phyloP scores from a whole-genome alignment of 1,140 invertebrate species.

The Drosophila auraria region DNA sequence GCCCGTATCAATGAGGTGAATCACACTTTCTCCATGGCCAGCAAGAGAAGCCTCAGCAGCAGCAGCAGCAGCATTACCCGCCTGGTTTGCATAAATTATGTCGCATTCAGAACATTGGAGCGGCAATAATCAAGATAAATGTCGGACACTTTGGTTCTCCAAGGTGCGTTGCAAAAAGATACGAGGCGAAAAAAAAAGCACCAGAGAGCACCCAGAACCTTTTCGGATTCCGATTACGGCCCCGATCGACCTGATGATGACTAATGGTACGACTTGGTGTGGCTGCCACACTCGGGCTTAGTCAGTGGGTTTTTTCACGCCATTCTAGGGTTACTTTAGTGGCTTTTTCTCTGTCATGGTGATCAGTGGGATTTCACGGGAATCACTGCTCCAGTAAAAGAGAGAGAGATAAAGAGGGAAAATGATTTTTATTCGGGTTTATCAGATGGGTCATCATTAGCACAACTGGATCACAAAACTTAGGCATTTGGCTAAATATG shows the following conservation, averaged over 20 bases:
- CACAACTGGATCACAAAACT: not conserved
- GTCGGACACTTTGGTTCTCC: slow-evolving; percentile 58
- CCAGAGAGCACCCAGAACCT: slow-evolving; percentile 28
- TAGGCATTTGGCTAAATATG: not conserved
- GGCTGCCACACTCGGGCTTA: slow-evolving; percentile 47
- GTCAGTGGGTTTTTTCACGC: slow-evolving; percentile 68
- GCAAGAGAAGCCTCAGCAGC: not conserved
- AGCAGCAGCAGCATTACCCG: slow-evolving; percentile 40
- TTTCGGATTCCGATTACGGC: slow-evolving; percentile 47
- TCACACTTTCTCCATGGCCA: slow-evolving; percentile 74
- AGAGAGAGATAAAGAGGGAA: not conserved
- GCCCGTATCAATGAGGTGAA: slow-evolving; percentile 67
- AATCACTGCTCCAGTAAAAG: slow-evolving; percentile 24
- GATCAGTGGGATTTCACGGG: slow-evolving; percentile 40
- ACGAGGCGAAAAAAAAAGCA: slow-evolving; percentile 11
- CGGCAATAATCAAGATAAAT: slow-evolving; percentile 81
- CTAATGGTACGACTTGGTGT: slow-evolving; percentile 58
- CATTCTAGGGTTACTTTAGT: slow-evolving; percentile 37
- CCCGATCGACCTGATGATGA: slow-evolving; percentile 71
- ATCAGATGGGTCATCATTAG: slow-evolving; percentile 22
- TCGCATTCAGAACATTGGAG: slow-evolving; percentile 66
- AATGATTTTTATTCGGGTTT: slow-evolving; percentile 24
- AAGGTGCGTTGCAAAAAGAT: slow-evolving; percentile 69
- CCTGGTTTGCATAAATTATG: slow-evolving; percentile 72
- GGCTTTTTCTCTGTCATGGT: slow-evolving; percentile 41